phyloP scores from a whole-genome alignment of 2,113 vertebrate genomes.

The Heterotis niloticus region DNA sequence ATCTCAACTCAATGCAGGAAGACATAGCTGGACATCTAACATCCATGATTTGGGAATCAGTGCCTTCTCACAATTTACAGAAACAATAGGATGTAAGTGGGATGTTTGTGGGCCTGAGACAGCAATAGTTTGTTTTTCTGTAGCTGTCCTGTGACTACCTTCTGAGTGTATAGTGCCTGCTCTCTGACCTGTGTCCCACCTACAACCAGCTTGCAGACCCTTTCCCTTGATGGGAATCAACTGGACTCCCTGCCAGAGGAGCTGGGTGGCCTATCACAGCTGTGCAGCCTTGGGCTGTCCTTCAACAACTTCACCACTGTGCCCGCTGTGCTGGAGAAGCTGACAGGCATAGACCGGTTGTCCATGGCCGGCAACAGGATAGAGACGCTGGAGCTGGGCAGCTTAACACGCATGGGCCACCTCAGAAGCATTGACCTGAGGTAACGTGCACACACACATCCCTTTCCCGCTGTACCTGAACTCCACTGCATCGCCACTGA shows the following conservation, averaged over 20 bases:
- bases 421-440: slow-evolving; percentile 84
- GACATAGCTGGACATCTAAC: background rate
- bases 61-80: background rate
- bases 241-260: slow-evolving; percentile 81
- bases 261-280: slow-evolving; percentile 77
- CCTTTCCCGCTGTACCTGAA: background rate
- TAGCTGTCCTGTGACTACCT: no score
- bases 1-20: slow-evolving; percentile 13
- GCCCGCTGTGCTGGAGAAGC: slow-evolving; percentile 77
- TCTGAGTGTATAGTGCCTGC: background rate
- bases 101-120: no score
- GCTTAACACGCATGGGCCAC: slow-evolving; percentile 74
- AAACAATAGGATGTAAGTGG: no score
- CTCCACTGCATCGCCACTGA: slow-evolving; percentile 11
- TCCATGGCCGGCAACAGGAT: slow-evolving; percentile 84
- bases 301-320: slow-evolving; percentile 84
- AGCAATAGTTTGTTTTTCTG: no score
- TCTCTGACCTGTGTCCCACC: background rate
- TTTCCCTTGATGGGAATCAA: slow-evolving; percentile 88
- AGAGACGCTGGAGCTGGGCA: slow-evolving; percentile 69
- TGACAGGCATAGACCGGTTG: slow-evolving; percentile 75
- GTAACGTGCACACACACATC: slow-evolving; percentile 57
- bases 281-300: slow-evolving; percentile 82
- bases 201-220: slow-evolving; percentile 77
- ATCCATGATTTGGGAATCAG: background rate